Evolutionary conservation across 2,113 vertebrate genomes (phyloP).

Genomic region (Cynoglossus semilaevis): DNA sequence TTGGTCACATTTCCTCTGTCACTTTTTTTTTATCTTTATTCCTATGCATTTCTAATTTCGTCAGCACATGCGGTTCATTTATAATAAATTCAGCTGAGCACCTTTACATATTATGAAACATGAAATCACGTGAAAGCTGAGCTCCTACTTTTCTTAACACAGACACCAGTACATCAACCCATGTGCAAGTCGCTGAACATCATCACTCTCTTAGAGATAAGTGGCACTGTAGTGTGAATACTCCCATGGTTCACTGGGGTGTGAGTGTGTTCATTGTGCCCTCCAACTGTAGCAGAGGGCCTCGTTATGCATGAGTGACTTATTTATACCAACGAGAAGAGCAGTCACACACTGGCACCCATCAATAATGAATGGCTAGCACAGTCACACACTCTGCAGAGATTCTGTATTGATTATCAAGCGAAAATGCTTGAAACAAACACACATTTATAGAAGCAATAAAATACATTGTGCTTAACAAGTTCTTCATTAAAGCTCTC

Average conservation of each 20-base stretch:
- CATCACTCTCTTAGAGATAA: not conserved
- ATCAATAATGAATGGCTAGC: not conserved
- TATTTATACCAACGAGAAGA: slow-evolving; percentile 6
- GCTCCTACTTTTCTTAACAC: not conserved
- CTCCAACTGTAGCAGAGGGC: slow-evolving; percentile 1
- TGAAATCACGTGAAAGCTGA: no score
- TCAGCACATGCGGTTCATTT: no score
- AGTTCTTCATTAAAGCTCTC: no score
- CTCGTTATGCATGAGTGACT: not conserved
- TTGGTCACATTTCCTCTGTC: no score
- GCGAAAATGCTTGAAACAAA: no score
- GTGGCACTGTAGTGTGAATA: not conserved
- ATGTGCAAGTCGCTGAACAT: not conserved
- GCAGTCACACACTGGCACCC: not conserved
- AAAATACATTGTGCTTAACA: no score
- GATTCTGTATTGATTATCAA: not conserved
- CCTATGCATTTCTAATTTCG: no score
- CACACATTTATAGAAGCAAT: no score
- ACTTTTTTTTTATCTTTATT: no score
- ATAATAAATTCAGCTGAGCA: no score
- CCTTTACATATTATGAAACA: no score
- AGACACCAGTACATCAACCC: not conserved
- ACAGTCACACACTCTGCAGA: not conserved
- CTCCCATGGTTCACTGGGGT: slow-evolving; percentile 7
- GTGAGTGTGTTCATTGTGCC: slow-evolving; percentile 7